Conservation (phyloP, 2,113 vertebrate genomes). For the Pagrus major region DNA sequence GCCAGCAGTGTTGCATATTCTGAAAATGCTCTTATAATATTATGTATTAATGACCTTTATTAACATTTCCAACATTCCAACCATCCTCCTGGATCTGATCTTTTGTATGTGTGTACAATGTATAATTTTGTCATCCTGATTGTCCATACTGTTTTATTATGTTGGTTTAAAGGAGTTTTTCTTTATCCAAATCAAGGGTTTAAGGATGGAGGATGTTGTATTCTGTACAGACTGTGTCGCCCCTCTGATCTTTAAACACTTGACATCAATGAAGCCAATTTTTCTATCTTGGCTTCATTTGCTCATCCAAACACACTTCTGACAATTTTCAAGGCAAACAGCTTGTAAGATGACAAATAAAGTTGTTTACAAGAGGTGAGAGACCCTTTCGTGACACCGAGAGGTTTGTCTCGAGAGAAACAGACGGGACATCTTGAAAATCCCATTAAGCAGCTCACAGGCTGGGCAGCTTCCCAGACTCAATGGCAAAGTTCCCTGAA, state of each 20-base stretch:
- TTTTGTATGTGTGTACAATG: not conserved
- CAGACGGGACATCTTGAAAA: slow-evolving; percentile 44
- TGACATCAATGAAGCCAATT: no score
- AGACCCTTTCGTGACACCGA: slow-evolving; percentile 9
- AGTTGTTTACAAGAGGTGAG: slow-evolving; percentile 24
- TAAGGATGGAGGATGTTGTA: not conserved
- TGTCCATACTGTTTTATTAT: not conserved
- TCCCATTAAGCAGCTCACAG: slow-evolving; percentile 48
- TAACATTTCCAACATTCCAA: not conserved
- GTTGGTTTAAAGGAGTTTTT: no score
- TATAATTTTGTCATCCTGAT: not conserved
- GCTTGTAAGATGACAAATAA: slow-evolving; percentile 20
- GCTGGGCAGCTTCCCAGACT: slow-evolving; percentile 30
- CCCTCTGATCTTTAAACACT: no score
- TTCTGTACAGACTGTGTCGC: not conserved
- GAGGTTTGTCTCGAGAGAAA: slow-evolving; percentile 30
- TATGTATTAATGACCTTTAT: not conserved
- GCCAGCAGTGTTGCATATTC: no score
- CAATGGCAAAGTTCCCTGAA: slow-evolving; percentile 41
- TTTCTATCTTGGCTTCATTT: not conserved
- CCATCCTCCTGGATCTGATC: not conserved
- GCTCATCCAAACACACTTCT: not conserved
- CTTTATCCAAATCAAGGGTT: no score
- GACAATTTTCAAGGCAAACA: not conserved
- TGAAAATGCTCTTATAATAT: no score